Evolutionary conservation across 2,888 invertebrate genomes (phyloP).

Genomic region (Latrodectus elegans): DNA sequence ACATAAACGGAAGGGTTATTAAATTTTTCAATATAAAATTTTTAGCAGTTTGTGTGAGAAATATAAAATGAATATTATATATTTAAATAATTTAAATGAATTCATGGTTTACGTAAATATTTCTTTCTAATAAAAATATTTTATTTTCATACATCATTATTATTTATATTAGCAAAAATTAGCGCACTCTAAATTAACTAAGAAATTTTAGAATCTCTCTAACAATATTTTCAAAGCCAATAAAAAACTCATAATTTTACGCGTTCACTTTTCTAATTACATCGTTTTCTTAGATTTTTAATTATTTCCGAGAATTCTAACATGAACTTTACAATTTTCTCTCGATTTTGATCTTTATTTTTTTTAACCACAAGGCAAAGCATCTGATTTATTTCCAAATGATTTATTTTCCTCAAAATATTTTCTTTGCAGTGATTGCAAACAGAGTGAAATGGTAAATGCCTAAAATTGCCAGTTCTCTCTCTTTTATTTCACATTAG

Average conservation of each 20-base stretch:
- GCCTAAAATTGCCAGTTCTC: conserved; percentile 14
- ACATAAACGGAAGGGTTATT: no score
- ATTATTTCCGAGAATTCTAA: not conserved
- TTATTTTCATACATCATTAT: not conserved
- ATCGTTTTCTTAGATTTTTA: not conserved
- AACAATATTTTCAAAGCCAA: not conserved
- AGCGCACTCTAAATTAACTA: not conserved
- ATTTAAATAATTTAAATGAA: no score
- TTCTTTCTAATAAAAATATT: no score
- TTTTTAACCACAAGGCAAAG: not conserved
- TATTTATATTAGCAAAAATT: not conserved
- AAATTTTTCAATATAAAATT: no score
- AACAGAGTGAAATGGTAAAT: conserved; percentile 14
- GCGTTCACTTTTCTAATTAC: not conserved
- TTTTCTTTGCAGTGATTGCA: conserved; percentile 22
- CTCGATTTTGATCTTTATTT: not conserved
- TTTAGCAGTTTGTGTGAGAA: no score
- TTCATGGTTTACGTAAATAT: no score
- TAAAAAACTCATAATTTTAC: not conserved
- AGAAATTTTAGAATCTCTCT: not conserved
- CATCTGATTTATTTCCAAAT: conserved; percentile 11
- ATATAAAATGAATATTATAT: no score
- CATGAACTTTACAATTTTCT: not conserved
- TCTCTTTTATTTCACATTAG: conserved; percentile 27
- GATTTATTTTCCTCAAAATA: conserved; percentile 29